These are phyloP conservation scores for Thaumatotibia leucotreta DNA, from an alignment of 1,140 invertebrate genomes.

Conservation along the genomic window DNA sequence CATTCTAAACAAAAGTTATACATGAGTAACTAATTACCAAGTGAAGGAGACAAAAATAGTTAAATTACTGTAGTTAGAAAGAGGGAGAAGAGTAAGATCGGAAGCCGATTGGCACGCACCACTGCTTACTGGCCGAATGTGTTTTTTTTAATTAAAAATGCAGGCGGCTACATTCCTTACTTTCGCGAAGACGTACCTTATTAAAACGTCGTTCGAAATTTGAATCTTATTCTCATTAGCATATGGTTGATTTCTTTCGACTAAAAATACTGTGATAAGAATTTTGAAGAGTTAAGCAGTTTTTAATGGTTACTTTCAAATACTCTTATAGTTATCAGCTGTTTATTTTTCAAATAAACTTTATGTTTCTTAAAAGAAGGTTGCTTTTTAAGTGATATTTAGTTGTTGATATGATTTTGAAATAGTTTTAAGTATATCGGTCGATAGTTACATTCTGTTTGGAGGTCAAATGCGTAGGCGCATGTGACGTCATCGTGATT, in stretches of 20 bases:
- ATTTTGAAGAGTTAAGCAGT: background rate
- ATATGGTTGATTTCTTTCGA: background rate
- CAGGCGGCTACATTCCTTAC: conserved; percentile 29
- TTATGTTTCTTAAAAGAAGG: background rate
- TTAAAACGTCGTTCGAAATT: background rate
- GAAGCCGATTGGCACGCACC: conserved; percentile 64
- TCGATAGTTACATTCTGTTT: conserved; percentile 33
- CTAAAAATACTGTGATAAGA: background rate
- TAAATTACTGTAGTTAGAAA: conserved; percentile 17
- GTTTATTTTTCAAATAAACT: background rate
- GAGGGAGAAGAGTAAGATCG: conserved; percentile 42
- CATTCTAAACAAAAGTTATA: conserved; percentile 60
- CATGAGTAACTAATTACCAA: conserved; percentile 67
- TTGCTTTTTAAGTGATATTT: background rate
- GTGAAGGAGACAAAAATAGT: conserved; percentile 25
- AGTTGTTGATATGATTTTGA: background rate
- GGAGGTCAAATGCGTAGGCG: background rate
- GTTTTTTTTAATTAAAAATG: conserved; percentile 69
- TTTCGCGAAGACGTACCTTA: background rate
- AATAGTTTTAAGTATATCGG: conserved; percentile 20
- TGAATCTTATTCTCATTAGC: background rate
- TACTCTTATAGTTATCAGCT: background rate
- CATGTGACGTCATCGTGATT: background rate
- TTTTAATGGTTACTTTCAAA: background rate
- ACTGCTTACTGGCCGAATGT: conserved; percentile 60